Conservation (phyloP, 2,888 invertebrate genomes). For the Tridacna gigas region DNA sequence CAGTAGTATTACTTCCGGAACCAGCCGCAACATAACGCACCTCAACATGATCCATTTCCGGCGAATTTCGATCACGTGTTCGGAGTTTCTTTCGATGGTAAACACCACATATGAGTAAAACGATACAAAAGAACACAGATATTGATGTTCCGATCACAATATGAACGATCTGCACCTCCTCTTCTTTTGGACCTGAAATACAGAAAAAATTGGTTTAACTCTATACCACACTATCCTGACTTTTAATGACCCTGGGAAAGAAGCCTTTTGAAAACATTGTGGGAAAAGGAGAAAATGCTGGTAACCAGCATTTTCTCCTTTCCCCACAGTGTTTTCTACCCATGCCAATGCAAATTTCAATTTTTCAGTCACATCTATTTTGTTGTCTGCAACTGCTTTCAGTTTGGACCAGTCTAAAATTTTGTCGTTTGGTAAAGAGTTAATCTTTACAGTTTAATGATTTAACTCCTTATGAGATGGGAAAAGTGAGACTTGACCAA, state of each 20-base stretch:
- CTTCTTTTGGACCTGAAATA: constrained; percentile 70
- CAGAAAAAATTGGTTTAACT: neutral
- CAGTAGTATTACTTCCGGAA: constrained; percentile 81
- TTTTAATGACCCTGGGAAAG: neutral
- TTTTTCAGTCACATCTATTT: too few species aligned
- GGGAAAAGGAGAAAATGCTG: neutral
- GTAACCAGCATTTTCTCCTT: too few species aligned
- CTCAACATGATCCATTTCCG: constrained; percentile 79
- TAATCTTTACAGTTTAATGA: too few species aligned
- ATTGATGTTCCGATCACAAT: constrained; percentile 82
- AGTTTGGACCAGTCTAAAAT: too few species aligned
- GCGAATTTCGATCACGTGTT: constrained; percentile 68
- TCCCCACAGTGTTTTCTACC: neutral
- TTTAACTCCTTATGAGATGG: too few species aligned
- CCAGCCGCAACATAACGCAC: constrained; percentile 81
- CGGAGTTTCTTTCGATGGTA: constrained; percentile 79
- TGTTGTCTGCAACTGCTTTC: too few species aligned
- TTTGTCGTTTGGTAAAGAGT: too few species aligned
- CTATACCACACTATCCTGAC: too few species aligned
- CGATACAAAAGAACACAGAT: constrained; percentile 81
- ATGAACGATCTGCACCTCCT: constrained; percentile 77
- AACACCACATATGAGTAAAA: constrained; percentile 80
- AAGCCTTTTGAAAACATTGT: neutral
- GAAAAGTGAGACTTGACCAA: too few species aligned
- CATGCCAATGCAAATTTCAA: too few species aligned